Conservation (phyloP, 2,113 vertebrate species). For the Rostratula benghalensis region DNA sequence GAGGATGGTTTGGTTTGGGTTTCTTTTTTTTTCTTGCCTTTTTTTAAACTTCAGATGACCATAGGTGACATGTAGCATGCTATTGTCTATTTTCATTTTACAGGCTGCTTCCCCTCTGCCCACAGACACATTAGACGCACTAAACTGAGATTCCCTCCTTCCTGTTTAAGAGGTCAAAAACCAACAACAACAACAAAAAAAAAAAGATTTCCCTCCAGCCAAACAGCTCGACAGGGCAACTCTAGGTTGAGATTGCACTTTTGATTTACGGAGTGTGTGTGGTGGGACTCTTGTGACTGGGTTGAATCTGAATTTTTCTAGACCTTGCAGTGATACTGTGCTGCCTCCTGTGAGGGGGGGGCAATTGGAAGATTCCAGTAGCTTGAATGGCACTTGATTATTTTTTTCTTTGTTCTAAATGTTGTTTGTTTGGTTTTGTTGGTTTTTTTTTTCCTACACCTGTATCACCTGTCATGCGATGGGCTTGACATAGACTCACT, state of each 20-base stretch:
- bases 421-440: neutral
- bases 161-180: neutral
- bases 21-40: neutral
- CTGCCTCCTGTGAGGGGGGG: conserved; percentile 23
- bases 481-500: conserved; percentile 73
- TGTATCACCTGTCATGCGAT: conserved; percentile 69
- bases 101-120: conserved; percentile 3
- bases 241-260: conserved; percentile 44
- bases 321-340: conserved; percentile 63
- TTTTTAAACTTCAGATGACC: neutral
- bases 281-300: conserved; percentile 43
- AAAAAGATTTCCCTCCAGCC: neutral
- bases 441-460: conserved; percentile 43
- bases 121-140: neutral
- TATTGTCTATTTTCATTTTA: neutral
- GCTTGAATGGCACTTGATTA: conserved; percentile 59
- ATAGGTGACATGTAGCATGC: neutral
- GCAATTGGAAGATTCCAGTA: conserved; percentile 44
- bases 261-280: conserved; percentile 19
- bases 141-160: neutral
- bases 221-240: neutral
- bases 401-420: conserved; percentile 42
- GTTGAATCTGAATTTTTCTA: conserved; percentile 40
- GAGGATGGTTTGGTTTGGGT: neutral
- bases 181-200: neutral